A percentile compares a stretch with the other conserved stretches of the same genome.
Evolutionary conservation across 2,888 invertebrate species (phyloP).

Genomic region (Drosophila suboccidentalis): DNA sequence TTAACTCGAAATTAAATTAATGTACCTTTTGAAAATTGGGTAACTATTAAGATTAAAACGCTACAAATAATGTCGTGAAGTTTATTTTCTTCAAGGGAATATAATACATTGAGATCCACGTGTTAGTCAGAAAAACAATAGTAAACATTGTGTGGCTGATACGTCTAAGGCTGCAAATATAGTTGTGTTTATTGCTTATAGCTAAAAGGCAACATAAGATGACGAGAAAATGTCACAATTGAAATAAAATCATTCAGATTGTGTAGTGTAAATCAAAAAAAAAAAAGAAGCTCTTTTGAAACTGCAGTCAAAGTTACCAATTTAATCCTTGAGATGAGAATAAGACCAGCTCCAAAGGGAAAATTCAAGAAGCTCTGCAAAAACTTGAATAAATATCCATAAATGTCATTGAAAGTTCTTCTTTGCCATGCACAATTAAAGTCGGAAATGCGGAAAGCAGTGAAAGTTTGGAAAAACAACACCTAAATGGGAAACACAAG

Average conservation of each 20-base stretch:
- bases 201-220: not conserved
- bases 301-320: not conserved
- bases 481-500: conserved; percentile 20
- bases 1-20: not conserved
- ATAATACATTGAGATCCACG: conserved; percentile 7
- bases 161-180: conserved; percentile 2
- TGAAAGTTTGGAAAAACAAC: conserved; percentile 12
- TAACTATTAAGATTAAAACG: no score
- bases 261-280: not conserved
- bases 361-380: not conserved
- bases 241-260: not conserved
- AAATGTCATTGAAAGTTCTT: conserved; percentile 38
- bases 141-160: conserved; percentile 7
- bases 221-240: no score
- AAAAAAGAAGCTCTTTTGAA: not conserved
- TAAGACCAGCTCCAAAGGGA: not conserved
- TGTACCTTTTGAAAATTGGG: no score
- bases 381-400: conserved; percentile 37
- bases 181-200: no score
- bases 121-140: conserved; percentile 5
- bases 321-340: not conserved
- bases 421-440: conserved; percentile 38
- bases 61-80: no score
- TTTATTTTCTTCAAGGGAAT: no score
- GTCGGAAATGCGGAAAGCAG: conserved; percentile 1